A percentile compares a stretch with the other conserved stretches of the same genome.
Conservation (phyloP, 2,797 vertebrate genomes). For the Clangula hyemalis region DNA sequence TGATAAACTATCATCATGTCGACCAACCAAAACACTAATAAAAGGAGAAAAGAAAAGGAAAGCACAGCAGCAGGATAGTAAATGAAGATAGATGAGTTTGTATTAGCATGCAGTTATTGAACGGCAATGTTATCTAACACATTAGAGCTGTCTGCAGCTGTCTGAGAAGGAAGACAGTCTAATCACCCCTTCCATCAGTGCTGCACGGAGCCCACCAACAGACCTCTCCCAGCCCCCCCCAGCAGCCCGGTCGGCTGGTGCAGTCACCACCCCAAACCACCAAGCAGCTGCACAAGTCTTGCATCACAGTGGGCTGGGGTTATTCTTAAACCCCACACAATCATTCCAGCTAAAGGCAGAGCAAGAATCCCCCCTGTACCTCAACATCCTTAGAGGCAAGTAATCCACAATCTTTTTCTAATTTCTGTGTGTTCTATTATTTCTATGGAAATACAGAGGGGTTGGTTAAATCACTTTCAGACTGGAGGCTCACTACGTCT, state of each 20-base stretch:
- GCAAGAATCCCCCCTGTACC: neutral
- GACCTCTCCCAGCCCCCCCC: neutral
- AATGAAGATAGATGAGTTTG: neutral
- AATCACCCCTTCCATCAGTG: neutral
- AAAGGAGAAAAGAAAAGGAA: neutral
- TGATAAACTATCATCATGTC: neutral
- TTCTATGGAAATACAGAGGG: neutral
- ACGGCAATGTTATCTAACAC: neutral
- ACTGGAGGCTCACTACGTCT: neutral
- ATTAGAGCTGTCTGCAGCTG: neutral
- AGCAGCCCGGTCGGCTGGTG: neutral
- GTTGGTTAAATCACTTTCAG: neutral
- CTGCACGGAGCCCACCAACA: fast-evolving
- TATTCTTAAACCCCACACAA: neutral
- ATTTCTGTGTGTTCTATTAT: fast-evolving
- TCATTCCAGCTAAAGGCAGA: neutral
- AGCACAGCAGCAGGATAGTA: neutral
- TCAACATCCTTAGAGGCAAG: neutral
- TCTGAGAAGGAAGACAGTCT: neutral
- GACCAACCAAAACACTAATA: neutral
- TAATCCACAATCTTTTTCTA: neutral
- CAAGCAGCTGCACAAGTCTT: neutral
- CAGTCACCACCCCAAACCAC: neutral
- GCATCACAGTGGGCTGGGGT: fast-evolving
- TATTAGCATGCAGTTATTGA: neutral